phyloP scores from a whole-genome alignment of 2,113 vertebrate species.

The Colius striatus region DNA sequence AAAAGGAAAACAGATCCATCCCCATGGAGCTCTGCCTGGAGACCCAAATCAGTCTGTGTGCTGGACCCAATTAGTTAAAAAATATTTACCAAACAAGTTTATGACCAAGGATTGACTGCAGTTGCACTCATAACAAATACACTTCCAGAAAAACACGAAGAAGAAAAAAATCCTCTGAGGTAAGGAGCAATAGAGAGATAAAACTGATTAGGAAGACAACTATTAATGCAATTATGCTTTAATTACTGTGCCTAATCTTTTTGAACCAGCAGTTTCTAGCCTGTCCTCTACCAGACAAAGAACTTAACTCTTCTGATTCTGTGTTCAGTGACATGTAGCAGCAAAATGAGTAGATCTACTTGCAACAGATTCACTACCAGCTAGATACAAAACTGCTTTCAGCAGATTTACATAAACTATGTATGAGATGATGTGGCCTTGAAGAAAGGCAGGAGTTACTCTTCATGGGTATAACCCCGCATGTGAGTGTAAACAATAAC shows the following conservation, averaged over 20 bases:
- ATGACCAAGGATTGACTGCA: not conserved
- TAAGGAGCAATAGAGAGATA: not conserved
- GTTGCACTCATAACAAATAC: not conserved
- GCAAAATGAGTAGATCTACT: not conserved
- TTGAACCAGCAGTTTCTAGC: not conserved
- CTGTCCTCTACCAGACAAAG: not conserved
- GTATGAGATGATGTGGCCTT: not conserved
- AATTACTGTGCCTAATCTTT: constrained; percentile 44
- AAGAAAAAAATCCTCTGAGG: not conserved
- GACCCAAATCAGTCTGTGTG: not conserved
- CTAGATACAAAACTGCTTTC: not conserved
- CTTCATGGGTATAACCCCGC: not conserved
- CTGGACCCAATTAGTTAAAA: not conserved
- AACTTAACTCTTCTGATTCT: not conserved
- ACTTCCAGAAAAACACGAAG: not conserved
- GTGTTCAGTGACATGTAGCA: not conserved
- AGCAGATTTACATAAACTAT: not conserved
- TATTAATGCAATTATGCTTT: constrained; percentile 54
- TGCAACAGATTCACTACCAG: not conserved
- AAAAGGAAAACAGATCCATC: not conserved
- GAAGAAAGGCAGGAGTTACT: not conserved
- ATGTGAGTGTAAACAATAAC: not conserved
- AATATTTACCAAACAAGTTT: not conserved
- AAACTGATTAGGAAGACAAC: constrained; percentile 43
- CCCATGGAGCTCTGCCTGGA: fast-evolving